Conservation (phyloP, 2,797 vertebrate species). For the Falco berigora region DNA sequence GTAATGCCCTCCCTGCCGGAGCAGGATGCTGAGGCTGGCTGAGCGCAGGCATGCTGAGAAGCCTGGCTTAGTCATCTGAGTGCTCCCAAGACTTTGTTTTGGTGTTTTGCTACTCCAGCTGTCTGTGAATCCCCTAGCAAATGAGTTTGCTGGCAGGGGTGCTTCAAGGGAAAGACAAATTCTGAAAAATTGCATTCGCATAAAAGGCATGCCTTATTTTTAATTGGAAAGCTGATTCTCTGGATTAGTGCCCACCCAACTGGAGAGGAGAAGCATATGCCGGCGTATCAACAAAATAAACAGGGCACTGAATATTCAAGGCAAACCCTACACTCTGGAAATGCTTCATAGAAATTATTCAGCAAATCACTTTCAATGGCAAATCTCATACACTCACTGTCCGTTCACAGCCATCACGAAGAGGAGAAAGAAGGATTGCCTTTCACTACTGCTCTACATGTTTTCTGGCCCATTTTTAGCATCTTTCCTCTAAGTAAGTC, state of each 20-base stretch:
- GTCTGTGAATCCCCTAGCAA: not conserved
- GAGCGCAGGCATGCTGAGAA: not conserved
- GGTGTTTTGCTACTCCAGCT: slow-evolving; percentile 29
- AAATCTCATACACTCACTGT: not conserved
- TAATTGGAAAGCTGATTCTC: slow-evolving; percentile 39
- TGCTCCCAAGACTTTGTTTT: not conserved
- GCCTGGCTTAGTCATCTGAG: not conserved
- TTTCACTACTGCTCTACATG: not conserved
- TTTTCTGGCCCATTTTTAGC: not conserved
- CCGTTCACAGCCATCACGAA: not conserved
- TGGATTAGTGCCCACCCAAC: slow-evolving; percentile 50
- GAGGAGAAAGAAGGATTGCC: not conserved
- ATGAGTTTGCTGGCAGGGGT: slow-evolving; percentile 34
- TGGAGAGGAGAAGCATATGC: slow-evolving; percentile 37
- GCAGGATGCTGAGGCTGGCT: not conserved
- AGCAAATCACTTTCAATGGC: not conserved
- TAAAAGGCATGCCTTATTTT: slow-evolving; percentile 2
- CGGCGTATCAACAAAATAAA: slow-evolving; percentile 43
- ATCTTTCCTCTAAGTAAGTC: not conserved
- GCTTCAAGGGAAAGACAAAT: not conserved
- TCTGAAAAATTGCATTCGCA: not conserved
- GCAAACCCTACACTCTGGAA: slow-evolving; percentile 10
- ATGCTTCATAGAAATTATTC: not conserved
- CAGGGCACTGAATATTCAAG: slow-evolving; percentile 34
- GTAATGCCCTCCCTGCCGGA: not conserved